Conservation (phyloP, 2,797 vertebrate genomes). For the Gila robusta region DNA sequence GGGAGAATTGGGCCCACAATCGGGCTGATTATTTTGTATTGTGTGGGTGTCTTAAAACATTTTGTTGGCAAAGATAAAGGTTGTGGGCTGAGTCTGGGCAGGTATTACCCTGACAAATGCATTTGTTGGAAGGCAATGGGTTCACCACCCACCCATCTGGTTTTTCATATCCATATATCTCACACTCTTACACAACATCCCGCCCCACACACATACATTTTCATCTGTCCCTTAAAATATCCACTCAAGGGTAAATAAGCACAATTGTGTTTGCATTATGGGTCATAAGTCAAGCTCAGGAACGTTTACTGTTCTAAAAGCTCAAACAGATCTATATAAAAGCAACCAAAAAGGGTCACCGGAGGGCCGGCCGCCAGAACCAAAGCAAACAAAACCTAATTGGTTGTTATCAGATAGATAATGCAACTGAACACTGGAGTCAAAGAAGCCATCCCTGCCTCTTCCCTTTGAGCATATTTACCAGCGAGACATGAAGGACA, state of each 20-base stretch:
- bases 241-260: slow-evolving; percentile 19
- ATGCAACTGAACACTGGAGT: slow-evolving; percentile 35
- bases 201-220: slow-evolving; percentile 1
- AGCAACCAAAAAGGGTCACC: slow-evolving; percentile 36
- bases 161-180: not conserved
- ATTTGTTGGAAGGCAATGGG: slow-evolving; percentile 6
- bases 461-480: slow-evolving; percentile 18
- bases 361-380: not conserved
- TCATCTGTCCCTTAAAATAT: slow-evolving; percentile 25
- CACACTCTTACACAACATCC: slow-evolving; percentile 27
- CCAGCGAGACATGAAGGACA: slow-evolving; percentile 20
- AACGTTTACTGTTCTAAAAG: slow-evolving; percentile 47
- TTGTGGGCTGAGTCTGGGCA: slow-evolving; percentile 19
- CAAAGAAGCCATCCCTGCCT: slow-evolving; percentile 17
- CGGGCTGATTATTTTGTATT: not conserved
- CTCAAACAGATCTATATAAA: slow-evolving; percentile 31
- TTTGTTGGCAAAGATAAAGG: slow-evolving; percentile 5
- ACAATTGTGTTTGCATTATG: slow-evolving; percentile 35
- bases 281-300: not conserved
- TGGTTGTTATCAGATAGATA: slow-evolving; percentile 40
- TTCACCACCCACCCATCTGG: slow-evolving; percentile 1
- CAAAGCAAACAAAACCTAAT: slow-evolving; percentile 35
- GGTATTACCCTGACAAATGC: slow-evolving; percentile 31
- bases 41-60: slow-evolving; percentile 3
- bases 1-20: not conserved